Conservation (phyloP, 2,888 invertebrate genomes). For the Pyrochroa serraticornis region DNA sequence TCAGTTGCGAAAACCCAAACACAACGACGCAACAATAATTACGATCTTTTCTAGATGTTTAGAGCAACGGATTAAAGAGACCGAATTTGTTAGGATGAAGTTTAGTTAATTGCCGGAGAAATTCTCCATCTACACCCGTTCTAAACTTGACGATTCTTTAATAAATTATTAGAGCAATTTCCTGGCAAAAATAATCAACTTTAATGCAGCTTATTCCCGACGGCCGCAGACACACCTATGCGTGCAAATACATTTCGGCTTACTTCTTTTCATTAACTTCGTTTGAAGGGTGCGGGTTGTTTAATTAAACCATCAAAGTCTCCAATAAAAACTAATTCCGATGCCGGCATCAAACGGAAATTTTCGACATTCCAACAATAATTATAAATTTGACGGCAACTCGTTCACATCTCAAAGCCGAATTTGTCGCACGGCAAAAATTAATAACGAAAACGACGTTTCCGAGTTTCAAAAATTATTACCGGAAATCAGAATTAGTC, state of each 20-base stretch:
- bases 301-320: too few relatives aligned
- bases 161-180: conserved; percentile 44
- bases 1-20: too few relatives aligned
- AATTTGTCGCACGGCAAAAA: too few relatives aligned
- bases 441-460: too few relatives aligned
- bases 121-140: conserved; percentile 23
- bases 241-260: conserved; percentile 15
- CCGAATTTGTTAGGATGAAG: conserved; percentile 19
- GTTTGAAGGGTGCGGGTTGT: neutral
- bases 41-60: neutral
- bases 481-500: too few relatives aligned
- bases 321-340: too few relatives aligned
- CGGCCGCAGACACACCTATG: conserved; percentile 24
- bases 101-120: conserved; percentile 14
- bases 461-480: too few relatives aligned
- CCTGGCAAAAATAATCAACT: conserved; percentile 44
- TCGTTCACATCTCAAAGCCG: too few relatives aligned
- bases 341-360: too few relatives aligned
- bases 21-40: neutral
- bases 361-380: too few relatives aligned
- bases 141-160: conserved; percentile 41
- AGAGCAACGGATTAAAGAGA: neutral
- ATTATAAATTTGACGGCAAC: too few relatives aligned
- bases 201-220: conserved; percentile 39
- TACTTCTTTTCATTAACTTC: conserved; percentile 15